These are phyloP conservation scores for Panurus biarmicus DNA, from an alignment of 2,113 vertebrate genomes.

Conservation along the genomic window DNA sequence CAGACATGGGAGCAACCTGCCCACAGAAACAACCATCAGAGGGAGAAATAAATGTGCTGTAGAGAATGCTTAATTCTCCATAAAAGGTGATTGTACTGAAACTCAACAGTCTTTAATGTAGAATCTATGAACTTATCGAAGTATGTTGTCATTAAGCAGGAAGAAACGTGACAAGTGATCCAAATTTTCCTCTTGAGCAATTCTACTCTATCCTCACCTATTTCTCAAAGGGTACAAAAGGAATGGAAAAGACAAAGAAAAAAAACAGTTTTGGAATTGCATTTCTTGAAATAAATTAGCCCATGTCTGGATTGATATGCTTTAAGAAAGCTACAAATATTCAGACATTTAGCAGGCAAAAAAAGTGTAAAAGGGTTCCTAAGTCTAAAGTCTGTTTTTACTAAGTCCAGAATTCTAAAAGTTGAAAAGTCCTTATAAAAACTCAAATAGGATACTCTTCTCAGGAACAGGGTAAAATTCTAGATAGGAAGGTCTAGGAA, in stretches of 20 bases:
- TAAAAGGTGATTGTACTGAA: neutral
- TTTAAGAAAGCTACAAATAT: neutral
- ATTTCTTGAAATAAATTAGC: neutral
- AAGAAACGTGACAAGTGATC: neutral
- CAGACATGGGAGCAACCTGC: constrained; percentile 97
- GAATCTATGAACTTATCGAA: neutral
- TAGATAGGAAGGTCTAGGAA: neutral
- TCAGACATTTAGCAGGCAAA: neutral
- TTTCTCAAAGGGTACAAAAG: neutral
- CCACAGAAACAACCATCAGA: neutral
- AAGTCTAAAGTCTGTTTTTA: neutral
- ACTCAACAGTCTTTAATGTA: neutral
- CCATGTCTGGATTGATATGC: neutral
- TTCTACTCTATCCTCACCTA: neutral
- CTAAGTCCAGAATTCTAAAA: neutral
- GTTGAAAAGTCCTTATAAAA: neutral
- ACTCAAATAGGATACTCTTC: neutral
- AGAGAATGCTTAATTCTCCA: neutral
- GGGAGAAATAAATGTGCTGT: neutral
- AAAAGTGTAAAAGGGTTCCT: neutral
- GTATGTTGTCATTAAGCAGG: neutral
- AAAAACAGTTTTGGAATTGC: neutral
- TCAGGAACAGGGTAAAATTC: neutral
- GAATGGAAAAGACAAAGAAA: neutral
- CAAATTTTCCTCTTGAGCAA: neutral